These are phyloP conservation scores for Ceuthmochares aereus DNA, from an alignment of 2,113 vertebrate species.

Conservation along the genomic window DNA sequence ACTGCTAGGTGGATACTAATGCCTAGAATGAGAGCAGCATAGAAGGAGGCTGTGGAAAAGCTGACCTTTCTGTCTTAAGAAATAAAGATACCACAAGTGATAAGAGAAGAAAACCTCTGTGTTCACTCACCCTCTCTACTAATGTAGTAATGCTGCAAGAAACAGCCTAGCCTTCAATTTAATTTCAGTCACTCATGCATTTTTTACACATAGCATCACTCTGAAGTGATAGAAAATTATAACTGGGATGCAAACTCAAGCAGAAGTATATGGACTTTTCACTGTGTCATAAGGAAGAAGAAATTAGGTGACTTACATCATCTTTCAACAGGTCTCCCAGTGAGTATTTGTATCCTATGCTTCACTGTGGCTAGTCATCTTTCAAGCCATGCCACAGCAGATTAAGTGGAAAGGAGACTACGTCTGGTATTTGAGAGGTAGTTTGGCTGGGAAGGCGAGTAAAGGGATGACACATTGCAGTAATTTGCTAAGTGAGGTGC, in stretches of 20 bases:
- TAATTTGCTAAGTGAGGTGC: accelerated
- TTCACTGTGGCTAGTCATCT: neutral
- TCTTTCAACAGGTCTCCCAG: neutral
- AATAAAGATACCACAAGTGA: neutral
- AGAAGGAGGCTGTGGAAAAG: constrained; percentile 27
- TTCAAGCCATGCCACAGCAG: neutral
- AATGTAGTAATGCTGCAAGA: neutral
- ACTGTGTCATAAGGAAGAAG: neutral
- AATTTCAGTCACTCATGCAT: neutral
- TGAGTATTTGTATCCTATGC: neutral
- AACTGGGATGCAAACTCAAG: constrained; percentile 4
- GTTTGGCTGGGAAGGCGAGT: neutral
- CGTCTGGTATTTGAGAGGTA: neutral
- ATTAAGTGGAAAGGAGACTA: neutral
- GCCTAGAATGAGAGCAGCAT: neutral
- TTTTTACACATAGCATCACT: constrained; percentile 23
- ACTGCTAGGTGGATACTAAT: constrained; percentile 10
- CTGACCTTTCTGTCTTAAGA: neutral
- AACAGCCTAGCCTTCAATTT: neutral
- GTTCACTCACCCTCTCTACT: neutral
- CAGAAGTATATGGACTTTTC: constrained; percentile 5
- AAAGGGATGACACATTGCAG: neutral
- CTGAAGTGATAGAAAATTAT: constrained; percentile 27
- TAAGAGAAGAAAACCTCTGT: neutral
- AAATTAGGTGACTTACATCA: neutral